Percentiles rank a stretch among this genome's conserved stretches.
These are phyloP conservation scores for Heteropelma amictum DNA, from an alignment of 2,888 invertebrate genomes.

Conservation along the genomic window DNA sequence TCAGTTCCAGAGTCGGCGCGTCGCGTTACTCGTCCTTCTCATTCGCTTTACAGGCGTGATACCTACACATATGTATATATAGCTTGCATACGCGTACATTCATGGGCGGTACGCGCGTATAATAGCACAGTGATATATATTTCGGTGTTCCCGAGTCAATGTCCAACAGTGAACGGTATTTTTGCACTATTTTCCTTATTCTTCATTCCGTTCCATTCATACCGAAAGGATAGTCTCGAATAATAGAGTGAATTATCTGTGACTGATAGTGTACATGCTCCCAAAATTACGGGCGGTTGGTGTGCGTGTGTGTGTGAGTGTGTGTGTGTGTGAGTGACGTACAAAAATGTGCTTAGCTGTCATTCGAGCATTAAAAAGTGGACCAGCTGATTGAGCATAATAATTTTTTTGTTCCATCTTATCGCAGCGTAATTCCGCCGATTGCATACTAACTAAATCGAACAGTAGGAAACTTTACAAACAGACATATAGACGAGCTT, in stretches of 20 bases:
- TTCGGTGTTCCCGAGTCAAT: constrained; percentile 42
- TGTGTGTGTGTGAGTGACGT: constrained; percentile 22
- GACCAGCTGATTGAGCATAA: constrained; percentile 44
- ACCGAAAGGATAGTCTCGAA: background rate
- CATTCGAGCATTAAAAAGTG: constrained; percentile 30
- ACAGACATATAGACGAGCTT: background rate
- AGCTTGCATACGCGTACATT: constrained; percentile 12
- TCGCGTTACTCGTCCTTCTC: constrained; percentile 22
- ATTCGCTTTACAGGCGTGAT: constrained; percentile 2
- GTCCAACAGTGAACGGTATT: constrained; percentile 51
- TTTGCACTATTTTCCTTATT: constrained; percentile 12
- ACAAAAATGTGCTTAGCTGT: constrained; percentile 16
- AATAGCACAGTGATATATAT: constrained; percentile 43
- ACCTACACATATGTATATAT: constrained; percentile 1
- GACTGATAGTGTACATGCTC: background rate
- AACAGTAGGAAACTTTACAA: background rate
- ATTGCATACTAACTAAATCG: background rate
- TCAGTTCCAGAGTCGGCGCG: constrained; percentile 47
- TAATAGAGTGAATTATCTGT: background rate
- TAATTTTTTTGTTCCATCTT: background rate
- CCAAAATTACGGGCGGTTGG: background rate
- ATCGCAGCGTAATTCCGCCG: background rate
- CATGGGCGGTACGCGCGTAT: constrained; percentile 22
- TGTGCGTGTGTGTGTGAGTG: constrained; percentile 12
- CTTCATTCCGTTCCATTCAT: background rate